Base-by-base conservation (phyloP, 2,113 vertebrate species). In the Odontophorus gujanensis region DNA sequence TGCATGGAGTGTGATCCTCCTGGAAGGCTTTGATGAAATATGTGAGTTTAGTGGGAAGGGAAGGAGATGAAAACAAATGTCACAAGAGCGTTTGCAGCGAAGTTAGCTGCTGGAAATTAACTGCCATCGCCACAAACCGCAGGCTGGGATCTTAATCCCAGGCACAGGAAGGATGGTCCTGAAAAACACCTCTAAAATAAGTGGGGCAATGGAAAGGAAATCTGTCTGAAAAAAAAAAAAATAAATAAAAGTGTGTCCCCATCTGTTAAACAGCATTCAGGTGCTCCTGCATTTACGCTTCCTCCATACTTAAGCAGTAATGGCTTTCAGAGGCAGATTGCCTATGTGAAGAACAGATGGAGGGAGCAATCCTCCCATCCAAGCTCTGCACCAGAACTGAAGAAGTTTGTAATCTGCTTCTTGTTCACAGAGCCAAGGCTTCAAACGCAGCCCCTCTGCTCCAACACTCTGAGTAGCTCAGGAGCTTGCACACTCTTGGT, bases 241-340 rank as follows among this genome's bases (percentile, higher is more conserved):
- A 40, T 10, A 40, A 40, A 40, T 38, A 38, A 38, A 38, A 62
- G 22, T 71, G 74, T 90, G 57, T 85, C 48, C 85, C 90, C 86
- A 90, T 86, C 91, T 93, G 90, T 85, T 96, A 67, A 94, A 92
- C 85, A 95, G 83, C 81, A 85, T 90, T 96, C 95, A 96, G 93
- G 93, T 96, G 91, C 79, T 82, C 43, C 59, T 78, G 65, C 80
- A 61, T 89, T 96, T 96, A 85, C 4, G 48, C 92, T 95, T 94
- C 87, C 78, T 92, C 94, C 82, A 95, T 95, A 90, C 93, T 95
- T 95, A 95, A 93, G 89, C 92, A 84, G 78, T 7, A 2, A 81
- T 81, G 81, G 68, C 77, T 93, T 90, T 82, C 9, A 5, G 74
- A 92, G 79, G 87, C 75, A 77, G 93, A 96, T 96, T 87, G 83